Percentiles rank a stretch among this genome's conserved stretches.
phyloP scores from a whole-genome alignment of 2,113 vertebrate genomes.

The Narcine bancroftii region DNA sequence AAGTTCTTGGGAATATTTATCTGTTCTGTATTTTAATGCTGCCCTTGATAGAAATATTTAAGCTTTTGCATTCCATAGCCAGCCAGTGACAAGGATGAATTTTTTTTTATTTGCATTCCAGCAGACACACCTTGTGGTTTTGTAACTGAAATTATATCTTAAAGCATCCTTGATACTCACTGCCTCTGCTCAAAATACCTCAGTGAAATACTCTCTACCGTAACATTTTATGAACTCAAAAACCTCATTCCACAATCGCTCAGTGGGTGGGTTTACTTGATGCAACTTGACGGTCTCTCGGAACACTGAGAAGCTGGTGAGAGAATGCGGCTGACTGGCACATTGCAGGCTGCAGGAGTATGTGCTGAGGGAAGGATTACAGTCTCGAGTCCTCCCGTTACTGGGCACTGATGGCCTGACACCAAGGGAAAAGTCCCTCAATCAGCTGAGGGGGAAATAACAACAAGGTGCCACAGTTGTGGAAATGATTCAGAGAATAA shows the following conservation, averaged over 20 bases:
- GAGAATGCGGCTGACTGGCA: no score
- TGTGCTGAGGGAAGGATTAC: no score
- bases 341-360: no score
- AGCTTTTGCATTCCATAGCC: not conserved
- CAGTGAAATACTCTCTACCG: not conserved
- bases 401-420: no score
- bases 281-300: no score
- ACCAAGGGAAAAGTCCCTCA: no score
- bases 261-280: not conserved
- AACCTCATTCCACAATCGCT: not conserved
- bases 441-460: no score
- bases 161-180: not conserved
- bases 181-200: not conserved
- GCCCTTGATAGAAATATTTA: not conserved
- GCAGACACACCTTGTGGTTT: not conserved
- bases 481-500: no score
- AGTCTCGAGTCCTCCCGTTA: no score
- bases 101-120: not conserved
- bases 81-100: not conserved
- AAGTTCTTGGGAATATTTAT: not conserved
- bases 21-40: not conserved
- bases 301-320: no score
- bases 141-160: not conserved
- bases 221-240: not conserved
- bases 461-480: no score